Percentiles rank a stretch among this genome's conserved stretches.
phyloP scores from a whole-genome alignment of 1,140 invertebrate species.

The Leucophenga varia region DNA sequence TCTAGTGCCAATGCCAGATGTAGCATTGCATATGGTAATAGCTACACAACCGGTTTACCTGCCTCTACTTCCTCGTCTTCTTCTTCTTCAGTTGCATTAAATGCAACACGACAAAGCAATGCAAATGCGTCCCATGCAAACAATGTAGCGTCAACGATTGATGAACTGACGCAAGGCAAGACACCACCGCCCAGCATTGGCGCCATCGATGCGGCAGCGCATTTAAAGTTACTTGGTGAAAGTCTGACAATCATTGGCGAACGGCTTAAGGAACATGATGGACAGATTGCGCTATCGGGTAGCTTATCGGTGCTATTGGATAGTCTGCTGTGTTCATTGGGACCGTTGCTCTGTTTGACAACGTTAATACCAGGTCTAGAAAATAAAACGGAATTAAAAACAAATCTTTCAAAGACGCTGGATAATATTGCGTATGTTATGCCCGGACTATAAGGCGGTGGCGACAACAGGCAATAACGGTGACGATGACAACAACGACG shows the following conservation, averaged over 20 bases:
- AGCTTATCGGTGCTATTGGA: slow-evolving; percentile 93
- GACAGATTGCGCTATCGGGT: slow-evolving; percentile 91
- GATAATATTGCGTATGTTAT: slow-evolving; percentile 97
- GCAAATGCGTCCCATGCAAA: too few relatives aligned
- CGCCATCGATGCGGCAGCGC: slow-evolving; percentile 88
- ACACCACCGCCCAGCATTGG: slow-evolving; percentile 66
- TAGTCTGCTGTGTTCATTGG: slow-evolving; percentile 89
- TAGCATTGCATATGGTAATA: too few relatives aligned
- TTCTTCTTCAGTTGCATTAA: slow-evolving; percentile 2
- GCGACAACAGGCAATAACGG: too few relatives aligned
- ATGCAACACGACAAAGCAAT: not conserved
- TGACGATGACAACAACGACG: too few relatives aligned
- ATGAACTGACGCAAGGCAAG: slow-evolving; percentile 11
- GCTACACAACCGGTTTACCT: too few relatives aligned
- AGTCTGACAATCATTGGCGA: slow-evolving; percentile 92
- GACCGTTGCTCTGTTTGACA: slow-evolving; percentile 85
- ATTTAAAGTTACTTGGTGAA: slow-evolving; percentile 89
- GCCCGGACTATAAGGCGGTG: slow-evolving; percentile 89
- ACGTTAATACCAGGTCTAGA: slow-evolving; percentile 75
- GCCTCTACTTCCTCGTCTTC: too few relatives aligned
- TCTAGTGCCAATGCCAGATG: too few relatives aligned
- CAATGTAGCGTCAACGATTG: too few relatives aligned
- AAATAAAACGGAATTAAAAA: slow-evolving; percentile 60
- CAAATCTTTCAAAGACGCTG: slow-evolving; percentile 74
- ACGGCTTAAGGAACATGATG: slow-evolving; percentile 89